phyloP scores from a whole-genome alignment of 2,888 invertebrate genomes.

The Ornithoptera priamus region DNA sequence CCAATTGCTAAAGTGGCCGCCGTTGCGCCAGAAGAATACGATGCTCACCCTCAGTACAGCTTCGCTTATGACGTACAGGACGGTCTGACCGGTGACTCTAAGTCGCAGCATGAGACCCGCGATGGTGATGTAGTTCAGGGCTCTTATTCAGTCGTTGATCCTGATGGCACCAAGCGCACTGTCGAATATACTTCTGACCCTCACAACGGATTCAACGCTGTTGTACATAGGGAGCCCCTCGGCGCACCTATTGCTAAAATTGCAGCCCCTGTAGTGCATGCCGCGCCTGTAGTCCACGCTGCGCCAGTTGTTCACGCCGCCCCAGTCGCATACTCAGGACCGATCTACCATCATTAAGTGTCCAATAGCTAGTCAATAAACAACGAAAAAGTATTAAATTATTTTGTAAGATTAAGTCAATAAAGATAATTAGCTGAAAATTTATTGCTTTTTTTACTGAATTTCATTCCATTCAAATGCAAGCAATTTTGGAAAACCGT shows the following conservation, averaged over 20 bases:
- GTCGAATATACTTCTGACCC: conserved; percentile 69
- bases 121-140: conserved; percentile 68
- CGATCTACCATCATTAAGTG: conserved; percentile 31
- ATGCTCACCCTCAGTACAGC: conserved; percentile 70
- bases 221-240: conserved; percentile 64
- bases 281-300: conserved; percentile 37
- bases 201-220: conserved; percentile 67
- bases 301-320: conserved; percentile 47
- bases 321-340: conserved; percentile 42
- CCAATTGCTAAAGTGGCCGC: conserved; percentile 50
- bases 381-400: conserved; percentile 32
- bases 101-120: conserved; percentile 63
- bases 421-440: conserved; percentile 12
- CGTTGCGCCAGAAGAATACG: conserved; percentile 54
- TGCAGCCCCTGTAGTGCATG: conserved; percentile 42
- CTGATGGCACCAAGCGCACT: conserved; percentile 65
- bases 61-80: conserved; percentile 71
- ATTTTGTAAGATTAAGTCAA: conserved; percentile 24
- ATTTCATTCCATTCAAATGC: too few relatives aligned
- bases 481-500: neutral
- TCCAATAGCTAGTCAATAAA: conserved; percentile 36
- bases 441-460: conserved; percentile 1
- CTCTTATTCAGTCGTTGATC: conserved; percentile 63
- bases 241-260: conserved; percentile 42
- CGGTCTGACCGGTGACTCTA: conserved; percentile 62